These are phyloP conservation scores for Lichenostomus cassidix DNA, from an alignment of 2,113 vertebrate species.

Conservation along the genomic window DNA sequence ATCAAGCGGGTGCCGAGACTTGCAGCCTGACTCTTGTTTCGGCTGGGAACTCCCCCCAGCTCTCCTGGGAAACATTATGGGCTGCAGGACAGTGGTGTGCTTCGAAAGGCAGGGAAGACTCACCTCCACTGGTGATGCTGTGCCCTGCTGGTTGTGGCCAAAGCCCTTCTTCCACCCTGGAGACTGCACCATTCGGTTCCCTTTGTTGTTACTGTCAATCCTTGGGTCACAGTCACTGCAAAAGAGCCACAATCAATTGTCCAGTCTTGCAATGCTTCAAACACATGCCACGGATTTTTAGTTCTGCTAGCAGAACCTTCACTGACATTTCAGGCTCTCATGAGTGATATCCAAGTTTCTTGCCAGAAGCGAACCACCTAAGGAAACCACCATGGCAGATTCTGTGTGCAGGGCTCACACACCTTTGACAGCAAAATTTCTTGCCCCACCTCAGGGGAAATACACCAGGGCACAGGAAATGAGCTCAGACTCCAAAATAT, in stretches of 20 bases:
- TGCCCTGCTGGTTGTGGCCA: constrained; percentile 72
- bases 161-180: constrained; percentile 75
- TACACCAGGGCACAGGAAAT: background rate
- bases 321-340: background rate
- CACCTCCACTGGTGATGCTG: constrained; percentile 73
- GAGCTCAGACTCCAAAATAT: constrained; percentile 31
- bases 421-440: background rate
- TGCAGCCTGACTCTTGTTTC: background rate
- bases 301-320: background rate
- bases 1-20: accelerated
- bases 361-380: background rate
- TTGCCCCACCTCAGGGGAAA: background rate
- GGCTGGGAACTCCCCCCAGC: background rate
- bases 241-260: constrained; percentile 24
- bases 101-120: constrained; percentile 12
- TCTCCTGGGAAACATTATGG: background rate
- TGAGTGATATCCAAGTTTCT: background rate
- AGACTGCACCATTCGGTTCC: constrained; percentile 69
- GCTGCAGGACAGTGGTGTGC: background rate
- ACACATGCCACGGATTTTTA: background rate
- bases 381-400: background rate
- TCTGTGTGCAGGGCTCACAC: background rate
- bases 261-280: background rate
- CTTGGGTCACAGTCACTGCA: constrained; percentile 72
- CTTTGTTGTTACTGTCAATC: constrained; percentile 71